Evolutionary conservation across 2,113 vertebrate species (phyloP), one percentile per base, ranked within the genome.

Genomic region (Atrichornis clamosus): DNA sequence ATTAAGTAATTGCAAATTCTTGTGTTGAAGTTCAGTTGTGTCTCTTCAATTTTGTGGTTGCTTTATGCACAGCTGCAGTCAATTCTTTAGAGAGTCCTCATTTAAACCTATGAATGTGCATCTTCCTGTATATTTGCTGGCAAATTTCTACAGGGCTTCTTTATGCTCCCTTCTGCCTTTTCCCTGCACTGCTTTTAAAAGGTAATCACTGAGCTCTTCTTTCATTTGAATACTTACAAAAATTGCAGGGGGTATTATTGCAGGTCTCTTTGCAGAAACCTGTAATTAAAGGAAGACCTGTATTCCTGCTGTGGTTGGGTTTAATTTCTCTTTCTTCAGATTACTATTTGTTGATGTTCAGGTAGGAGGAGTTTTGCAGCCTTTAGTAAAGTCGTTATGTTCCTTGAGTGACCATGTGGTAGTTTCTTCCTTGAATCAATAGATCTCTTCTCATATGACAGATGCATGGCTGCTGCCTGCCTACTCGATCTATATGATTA

Each of bases 251-350:
- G 47, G 17, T 89, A 15, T 18, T 87, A 59, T 68, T 82, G 63
- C 47, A 72, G 32, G 19, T 84, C 41, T 91, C 50, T 76, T 49
- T 91, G 56, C 69, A 78, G 47, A 93, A 30, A 47, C 33, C 9
- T 86, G 65, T 91, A 83, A 93, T 95, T 96, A 86, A 75, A 89
- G 75, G 67, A 89, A 33, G 39, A 75, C 52, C 56, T 82, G 17
- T 55, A 56, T 33, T 72, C 52, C 52, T 84, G 10, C 64, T 74
- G 42, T 62, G 35, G 28, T 75, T 70, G 42, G 9, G 1, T 24
- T 69, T 88, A 28, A 8, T 30, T 60, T 88, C 78, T 24, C 26
- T n/a, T 39, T 15, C 32, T 70, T 85, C 53, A 76, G 41, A 30
- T 75, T 86, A 28, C 22, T 56, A 0, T 84, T 86, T 73, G 46